Evolutionary conservation across 2,113 vertebrate genomes (phyloP).

Genomic region (Bos indicus): DNA sequence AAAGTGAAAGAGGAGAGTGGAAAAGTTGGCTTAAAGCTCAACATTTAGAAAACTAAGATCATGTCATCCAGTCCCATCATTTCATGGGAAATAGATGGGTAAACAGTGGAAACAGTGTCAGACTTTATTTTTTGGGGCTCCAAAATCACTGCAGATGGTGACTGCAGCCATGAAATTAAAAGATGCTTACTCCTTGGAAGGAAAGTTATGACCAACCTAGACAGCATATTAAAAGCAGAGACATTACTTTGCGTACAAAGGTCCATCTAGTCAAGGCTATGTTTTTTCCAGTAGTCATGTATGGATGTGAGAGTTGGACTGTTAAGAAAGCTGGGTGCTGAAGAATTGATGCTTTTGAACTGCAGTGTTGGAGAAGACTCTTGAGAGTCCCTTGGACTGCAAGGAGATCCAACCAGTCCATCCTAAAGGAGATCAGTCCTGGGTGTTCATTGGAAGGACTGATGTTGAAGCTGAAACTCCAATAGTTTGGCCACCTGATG

Average conservation of each 20-base stretch:
- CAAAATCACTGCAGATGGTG: neutral
- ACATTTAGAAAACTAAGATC: neutral
- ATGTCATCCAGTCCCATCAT: neutral
- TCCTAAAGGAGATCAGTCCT: neutral
- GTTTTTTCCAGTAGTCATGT: neutral
- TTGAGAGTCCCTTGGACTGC: neutral
- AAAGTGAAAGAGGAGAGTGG: neutral
- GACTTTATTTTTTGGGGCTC: rapidly evolving
- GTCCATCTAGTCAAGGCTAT: neutral
- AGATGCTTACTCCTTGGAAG: neutral
- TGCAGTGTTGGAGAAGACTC: neutral
- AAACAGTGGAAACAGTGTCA: neutral
- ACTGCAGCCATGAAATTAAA: neutral
- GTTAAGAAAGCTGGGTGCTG: no score
- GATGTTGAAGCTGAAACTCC: neutral
- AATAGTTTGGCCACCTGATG: neutral
- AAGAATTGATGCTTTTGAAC: no score
- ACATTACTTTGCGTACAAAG: neutral
- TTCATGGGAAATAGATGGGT: neutral
- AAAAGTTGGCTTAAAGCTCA: neutral
- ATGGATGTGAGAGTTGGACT: neutral
- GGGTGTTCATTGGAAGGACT: neutral
- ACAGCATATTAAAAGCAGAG: neutral
- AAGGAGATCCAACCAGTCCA: neutral
- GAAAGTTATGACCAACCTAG: neutral